Base-by-base conservation (phyloP, 2,113 vertebrate genomes). In the Cichladusa arquata region DNA sequence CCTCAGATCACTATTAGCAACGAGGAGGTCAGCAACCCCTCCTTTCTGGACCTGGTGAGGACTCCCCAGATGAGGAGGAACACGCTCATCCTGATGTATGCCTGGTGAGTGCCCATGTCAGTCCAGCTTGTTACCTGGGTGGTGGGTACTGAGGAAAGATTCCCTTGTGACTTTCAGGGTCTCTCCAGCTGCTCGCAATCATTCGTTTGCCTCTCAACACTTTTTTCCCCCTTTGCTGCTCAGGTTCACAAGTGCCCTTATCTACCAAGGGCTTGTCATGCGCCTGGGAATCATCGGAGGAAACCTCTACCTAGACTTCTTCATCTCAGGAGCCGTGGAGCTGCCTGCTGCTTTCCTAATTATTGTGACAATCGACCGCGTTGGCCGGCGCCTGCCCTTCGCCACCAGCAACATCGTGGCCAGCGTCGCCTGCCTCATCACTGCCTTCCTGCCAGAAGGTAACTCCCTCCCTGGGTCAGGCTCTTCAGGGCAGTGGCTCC, bases 251-350 rank as follows among this genome's bases (percentile, higher is more conserved):
- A 98, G 98, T 31, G 98, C 99, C 4, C 98, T 99, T 92, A 98
- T 99, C 8, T 99, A 99, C 84, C 99, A 99, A 90, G 99, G 99
- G 19, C 98, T 99, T 20, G 98, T 99, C 88, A 99, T 99, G 99
- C 98, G 99, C 47, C 96, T 99, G 76, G 99, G 99, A 16, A 98
- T 99, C 29, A 66, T 98, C 0, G 98, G 98, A 62, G 98, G 99
- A 96, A 99, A 99, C 48, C 95, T 99, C 79, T 99, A 99, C 87
- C 19, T 99, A 1, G 98, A 99, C 90, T 99, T 99, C 96, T 98
- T 99, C 79, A 98, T 99, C 97, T 98, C 99, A 0, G 98, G 97
- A 44, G 95, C 98, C 6, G 98, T 99, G 93, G 99, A 99, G 90
- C 98, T 99, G 73, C 99, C 99, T 0, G 98, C 98, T 0, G 99